Evolutionary conservation across 2,797 vertebrate species (phyloP), one percentile per base, ranked within the genome.

Genomic region (Coluber constrictor): DNA sequence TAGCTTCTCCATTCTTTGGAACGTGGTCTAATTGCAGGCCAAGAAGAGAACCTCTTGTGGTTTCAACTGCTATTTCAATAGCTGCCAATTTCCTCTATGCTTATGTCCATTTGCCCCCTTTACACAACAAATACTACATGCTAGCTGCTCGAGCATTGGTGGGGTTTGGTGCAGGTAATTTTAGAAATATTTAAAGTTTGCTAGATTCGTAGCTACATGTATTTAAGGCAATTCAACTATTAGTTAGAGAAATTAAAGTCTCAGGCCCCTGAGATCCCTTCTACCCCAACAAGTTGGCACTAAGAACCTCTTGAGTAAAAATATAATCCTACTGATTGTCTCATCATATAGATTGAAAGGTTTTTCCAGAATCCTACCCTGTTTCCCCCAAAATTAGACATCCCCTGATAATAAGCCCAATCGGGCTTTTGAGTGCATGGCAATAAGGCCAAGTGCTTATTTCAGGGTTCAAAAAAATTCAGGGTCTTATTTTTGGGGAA

Each of bases 81-180:
- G 97, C 97, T 10, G 99, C 98, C 93, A 99, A 99, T 92, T 98
- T 99, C 94, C 98, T 99, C 70, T 99, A 99, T 87, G 97, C 98
- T 3, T 99, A 99, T 0, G 98, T 98, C 16, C 97, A 98, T 15
- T 94, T 98, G 60, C 98, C 98, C 63, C 91, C 87, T 59, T 97
- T 98, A 8, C 95, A 98, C 90, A 99, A 99, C 96, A 99, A 98
- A 94, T 98, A 98, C 97, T 99, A 99, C 97, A 98, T 99, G 97
- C 97, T 99, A 90, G 94, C 98, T 94, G 98, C 99, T 91, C 98
- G 99, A 91, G 98, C 97, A 29, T 97, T 99, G 43, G 98, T 99
- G 94, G 99, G 99, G 43, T 98, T 99, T 92, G 99, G 99, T 97
- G 98, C 99, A 98, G 99, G 99, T 99, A 97, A 97, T 91, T 79